Evolutionary conservation across 2,113 vertebrate species (phyloP).

Genomic region (Bettongia penicillata): DNA sequence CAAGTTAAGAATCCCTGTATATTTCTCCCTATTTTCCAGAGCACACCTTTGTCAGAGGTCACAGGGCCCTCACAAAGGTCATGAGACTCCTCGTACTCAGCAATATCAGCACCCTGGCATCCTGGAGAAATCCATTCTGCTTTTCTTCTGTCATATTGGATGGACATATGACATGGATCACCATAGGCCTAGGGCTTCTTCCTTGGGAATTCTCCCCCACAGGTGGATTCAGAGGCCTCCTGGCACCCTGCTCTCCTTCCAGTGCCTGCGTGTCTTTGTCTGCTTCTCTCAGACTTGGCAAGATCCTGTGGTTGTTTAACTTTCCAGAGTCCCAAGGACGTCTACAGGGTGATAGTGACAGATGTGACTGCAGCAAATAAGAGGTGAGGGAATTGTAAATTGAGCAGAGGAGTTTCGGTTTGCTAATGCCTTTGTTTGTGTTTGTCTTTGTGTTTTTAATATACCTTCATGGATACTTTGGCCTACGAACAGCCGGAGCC

Average conservation of each 20-base stretch:
- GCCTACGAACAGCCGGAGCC: neutral
- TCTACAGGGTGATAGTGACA: neutral
- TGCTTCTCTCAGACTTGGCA: neutral
- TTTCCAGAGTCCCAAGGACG: neutral
- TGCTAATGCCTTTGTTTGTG: neutral
- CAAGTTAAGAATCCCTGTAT: neutral
- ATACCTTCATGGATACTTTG: neutral
- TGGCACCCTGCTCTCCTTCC: neutral
- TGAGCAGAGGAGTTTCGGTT: neutral
- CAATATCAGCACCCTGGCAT: neutral
- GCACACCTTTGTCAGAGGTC: neutral
- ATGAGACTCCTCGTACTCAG: neutral
- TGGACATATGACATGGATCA: neutral
- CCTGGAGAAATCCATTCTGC: neutral
- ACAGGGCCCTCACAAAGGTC: neutral
- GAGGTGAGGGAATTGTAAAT: neutral
- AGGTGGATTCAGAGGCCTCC: neutral
- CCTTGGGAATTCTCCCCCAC: neutral
- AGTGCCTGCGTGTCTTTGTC: neutral
- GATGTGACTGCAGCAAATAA: neutral
- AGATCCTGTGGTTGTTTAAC: neutral
- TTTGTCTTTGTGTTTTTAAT: constrained; percentile 1
- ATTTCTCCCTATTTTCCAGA: neutral
- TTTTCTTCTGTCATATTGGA: neutral
- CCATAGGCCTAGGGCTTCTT: neutral